Evolutionary conservation across 2,797 vertebrate genomes (phyloP).

Genomic region (Hydrolagus colliei): DNA sequence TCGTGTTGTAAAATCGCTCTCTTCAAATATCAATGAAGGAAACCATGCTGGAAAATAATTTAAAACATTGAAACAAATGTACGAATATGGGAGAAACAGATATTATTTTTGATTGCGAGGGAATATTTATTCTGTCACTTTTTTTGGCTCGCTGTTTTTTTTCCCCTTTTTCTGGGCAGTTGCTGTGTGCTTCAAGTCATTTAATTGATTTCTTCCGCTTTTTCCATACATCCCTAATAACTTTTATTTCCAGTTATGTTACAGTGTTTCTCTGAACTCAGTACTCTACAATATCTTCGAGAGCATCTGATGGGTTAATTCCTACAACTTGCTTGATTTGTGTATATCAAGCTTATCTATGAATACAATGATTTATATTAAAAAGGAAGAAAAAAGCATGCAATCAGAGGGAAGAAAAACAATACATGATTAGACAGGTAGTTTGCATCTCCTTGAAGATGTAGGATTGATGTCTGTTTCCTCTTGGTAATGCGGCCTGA

Average conservation of each 20-base stretch:
- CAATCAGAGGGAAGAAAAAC: slow-evolving; percentile 44
- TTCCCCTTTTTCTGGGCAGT: neutral
- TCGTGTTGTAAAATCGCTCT: too few species aligned
- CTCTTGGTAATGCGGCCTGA: slow-evolving; percentile 44
- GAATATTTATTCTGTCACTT: too few species aligned
- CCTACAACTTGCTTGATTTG: neutral
- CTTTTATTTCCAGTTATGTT: neutral
- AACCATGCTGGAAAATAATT: too few species aligned
- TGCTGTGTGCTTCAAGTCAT: neutral
- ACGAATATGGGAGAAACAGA: too few species aligned
- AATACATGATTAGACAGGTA: slow-evolving; percentile 48
- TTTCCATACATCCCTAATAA: neutral
- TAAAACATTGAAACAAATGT: too few species aligned
- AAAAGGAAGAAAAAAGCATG: slow-evolving; percentile 35
- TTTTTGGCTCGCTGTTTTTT: too few species aligned
- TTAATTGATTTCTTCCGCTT: neutral
- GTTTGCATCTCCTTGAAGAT: slow-evolving; percentile 45
- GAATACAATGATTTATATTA: neutral
- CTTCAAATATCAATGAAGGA: too few species aligned
- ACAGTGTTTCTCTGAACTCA: neutral
- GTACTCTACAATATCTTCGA: neutral
- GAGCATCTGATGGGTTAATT: neutral
- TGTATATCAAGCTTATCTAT: neutral
- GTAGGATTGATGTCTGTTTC: slow-evolving; percentile 44
- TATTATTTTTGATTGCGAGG: too few species aligned